These are phyloP conservation scores for Orchesella flavescens DNA, from an alignment of 2,888 invertebrate species.

Conservation along the genomic window DNA sequence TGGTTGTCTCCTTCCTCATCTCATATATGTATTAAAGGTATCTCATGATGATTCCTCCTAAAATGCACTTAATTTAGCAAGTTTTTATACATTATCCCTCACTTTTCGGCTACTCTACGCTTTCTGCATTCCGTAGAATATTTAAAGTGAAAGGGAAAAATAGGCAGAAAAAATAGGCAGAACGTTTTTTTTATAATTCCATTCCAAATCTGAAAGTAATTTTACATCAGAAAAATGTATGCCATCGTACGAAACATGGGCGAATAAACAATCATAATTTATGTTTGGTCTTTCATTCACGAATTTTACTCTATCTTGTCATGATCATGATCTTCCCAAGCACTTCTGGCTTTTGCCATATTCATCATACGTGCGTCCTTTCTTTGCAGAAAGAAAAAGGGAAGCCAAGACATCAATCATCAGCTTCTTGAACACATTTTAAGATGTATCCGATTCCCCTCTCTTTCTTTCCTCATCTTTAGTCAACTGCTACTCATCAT, in stretches of 20 bases:
- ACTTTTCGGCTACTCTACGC: constrained; percentile 1
- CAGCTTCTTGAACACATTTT: background rate
- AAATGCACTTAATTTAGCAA: no score
- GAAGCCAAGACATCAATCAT: background rate
- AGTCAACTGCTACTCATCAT: constrained; percentile 15
- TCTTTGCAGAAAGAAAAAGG: constrained; percentile 9
- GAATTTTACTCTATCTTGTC: constrained; percentile 2
- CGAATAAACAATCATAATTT: constrained; percentile 30
- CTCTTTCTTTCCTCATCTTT: background rate
- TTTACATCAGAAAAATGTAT: constrained; percentile 7
- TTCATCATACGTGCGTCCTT: background rate
- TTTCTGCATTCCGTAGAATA: constrained; percentile 49
- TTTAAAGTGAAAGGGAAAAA: constrained; percentile 31
- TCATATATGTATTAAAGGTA: no score
- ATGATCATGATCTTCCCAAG: constrained; percentile 11
- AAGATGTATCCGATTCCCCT: background rate
- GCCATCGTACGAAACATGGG: background rate
- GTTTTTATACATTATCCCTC: background rate
- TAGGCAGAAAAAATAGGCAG: constrained; percentile 23
- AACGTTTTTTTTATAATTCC: constrained; percentile 20
- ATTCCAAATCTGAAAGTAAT: constrained; percentile 21
- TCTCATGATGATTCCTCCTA: no score
- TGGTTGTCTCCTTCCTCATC: no score
- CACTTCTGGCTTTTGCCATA: constrained; percentile 8
- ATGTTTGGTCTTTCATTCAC: constrained; percentile 17